Evolutionary conservation across 23 tunicate genomes (phyloP), one percentile per base, ranked within the genome.

Genomic region (Halocynthia aurantium): DNA sequence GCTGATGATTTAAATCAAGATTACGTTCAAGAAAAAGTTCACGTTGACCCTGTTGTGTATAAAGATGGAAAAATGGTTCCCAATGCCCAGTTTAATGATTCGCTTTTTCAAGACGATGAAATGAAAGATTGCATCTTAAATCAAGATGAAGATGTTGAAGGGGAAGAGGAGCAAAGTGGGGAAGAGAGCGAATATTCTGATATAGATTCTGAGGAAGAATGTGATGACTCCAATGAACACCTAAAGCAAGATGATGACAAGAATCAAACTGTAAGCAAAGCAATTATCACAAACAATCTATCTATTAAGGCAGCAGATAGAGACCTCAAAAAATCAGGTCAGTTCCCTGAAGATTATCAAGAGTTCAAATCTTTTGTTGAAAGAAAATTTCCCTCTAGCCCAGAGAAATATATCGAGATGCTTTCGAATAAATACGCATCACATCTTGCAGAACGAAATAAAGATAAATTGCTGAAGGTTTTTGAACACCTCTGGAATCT

Each of bases 1-100:
- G 88, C 96, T 40, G 96, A 89, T 76, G 96, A 87, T 51, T 53
- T 89, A 52, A 71, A 81, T 7, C 81, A 89, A 31, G 88, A 89
- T 88, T 89, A 70, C 40, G 88, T 74, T 8, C 55, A 44, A 21
- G 76, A 83, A 31, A 55, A 76, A 52, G 80, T 57, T 71, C 64
- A 83, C 15, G 81, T 55, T 64, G 87, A 77, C 22, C 76, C 82
- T 8, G 60, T 83, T 7, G 52, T 73, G 9, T 83, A 61, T 76
- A 60, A 54, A 6, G 57, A 61, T 76, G 76, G 81, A 7, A 82
- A 68, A 22, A 82, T 61, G 68, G 87, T 58, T 15, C 67, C 18
- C 5, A 40, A 55, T 50, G 76, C 54, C 6, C 54, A 68, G 15
- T 72, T 40, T 13, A 21, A 55, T 13, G 21, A 13, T 75, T 11